Evolutionary conservation across 2,888 invertebrate species (phyloP).

Genomic region (Drosophila limbata): DNA sequence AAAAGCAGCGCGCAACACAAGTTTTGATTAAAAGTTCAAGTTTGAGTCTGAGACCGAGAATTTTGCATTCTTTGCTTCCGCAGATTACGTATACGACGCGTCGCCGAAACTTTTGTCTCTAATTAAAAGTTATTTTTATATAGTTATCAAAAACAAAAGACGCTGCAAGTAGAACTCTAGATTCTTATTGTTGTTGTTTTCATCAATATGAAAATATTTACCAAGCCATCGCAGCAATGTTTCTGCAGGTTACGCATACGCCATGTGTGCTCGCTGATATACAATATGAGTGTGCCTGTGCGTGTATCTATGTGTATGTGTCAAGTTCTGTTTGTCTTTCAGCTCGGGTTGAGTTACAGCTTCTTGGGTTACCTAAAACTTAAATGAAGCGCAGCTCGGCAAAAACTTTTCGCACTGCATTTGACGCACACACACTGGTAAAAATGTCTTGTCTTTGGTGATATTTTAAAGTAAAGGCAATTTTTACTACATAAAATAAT

Average conservation of each 20-base stretch:
- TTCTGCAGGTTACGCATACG: constrained; percentile 61
- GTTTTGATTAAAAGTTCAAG: constrained; percentile 73
- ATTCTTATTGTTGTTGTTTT: constrained; percentile 28
- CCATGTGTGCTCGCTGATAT: constrained; percentile 19
- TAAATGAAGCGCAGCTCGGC: constrained; percentile 58
- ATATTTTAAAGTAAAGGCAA: too few relatives aligned
- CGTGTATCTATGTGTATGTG: constrained; percentile 24
- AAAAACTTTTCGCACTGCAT: constrained; percentile 62
- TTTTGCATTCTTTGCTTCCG: not conserved
- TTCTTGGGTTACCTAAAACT: constrained; percentile 52
- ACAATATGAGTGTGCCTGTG: not conserved
- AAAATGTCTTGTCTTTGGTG: too few relatives aligned
- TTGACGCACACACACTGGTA: constrained; percentile 48
- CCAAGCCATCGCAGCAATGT: constrained; percentile 52
- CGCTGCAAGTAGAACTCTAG: constrained; percentile 21
- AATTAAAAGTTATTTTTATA: constrained; percentile 69
- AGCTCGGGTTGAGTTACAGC: constrained; percentile 19
- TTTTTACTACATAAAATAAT: too few relatives aligned
- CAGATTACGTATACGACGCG: constrained; percentile 64
- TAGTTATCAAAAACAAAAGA: constrained; percentile 57
- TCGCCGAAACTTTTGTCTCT: constrained; percentile 53
- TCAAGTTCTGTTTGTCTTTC: constrained; percentile 50
- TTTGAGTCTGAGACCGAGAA: constrained; percentile 2
- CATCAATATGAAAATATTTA: constrained; percentile 72
- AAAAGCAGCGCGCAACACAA: constrained; percentile 54